Base-by-base conservation (phyloP, 2,888 invertebrate species). In the Chymomyza caudatula region DNA sequence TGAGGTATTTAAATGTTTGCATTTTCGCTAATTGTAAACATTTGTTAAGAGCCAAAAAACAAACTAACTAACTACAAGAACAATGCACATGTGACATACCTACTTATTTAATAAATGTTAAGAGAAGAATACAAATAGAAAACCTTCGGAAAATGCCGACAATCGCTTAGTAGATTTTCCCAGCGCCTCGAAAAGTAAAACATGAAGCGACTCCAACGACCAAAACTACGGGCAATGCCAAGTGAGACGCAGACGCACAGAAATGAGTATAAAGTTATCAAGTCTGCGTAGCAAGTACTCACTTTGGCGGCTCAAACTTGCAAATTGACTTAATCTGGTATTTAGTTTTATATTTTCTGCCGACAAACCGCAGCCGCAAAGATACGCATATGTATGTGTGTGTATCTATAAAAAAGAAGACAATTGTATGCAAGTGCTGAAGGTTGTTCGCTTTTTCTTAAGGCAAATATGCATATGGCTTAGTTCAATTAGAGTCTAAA, bases 71-170 rank as follows among this genome's bases (percentile, higher is more conserved):
- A 77, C 59, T 68, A 71, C 77, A 65, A 67, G 44, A 44, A 25
- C 62, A 47, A 63, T 83, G 82, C 85, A 85, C 67, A 85, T 79
- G 72, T 69, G 65, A 43, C 70, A 56, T 51, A 65, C 20, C 53
- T 44, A 56, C 60, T 63, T 65, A 51, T 60, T 60, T 49, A 44
- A 51, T 15, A 53, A 25, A 22, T 22, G 23, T 23, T 25, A 56
- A 19, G 19, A 37, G 37, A 49, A 55, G 47, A 65, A 74, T 65
- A 67, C 20, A 51, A 44, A 69, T 53, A 49, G 68, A 78, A 81
- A 82, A 86, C 82, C 82, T 82, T 82, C 82, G 86, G 82, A 82
- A 86, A 82, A 86, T 66, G 78, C 85, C 86, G 82, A 82, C 86
- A 86, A 80, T 80, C 73, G 73, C 49, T 63, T 2, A 42, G 71